Base-by-base conservation (phyloP, 2,797 vertebrate species). In the Thunnus albacares region DNA sequence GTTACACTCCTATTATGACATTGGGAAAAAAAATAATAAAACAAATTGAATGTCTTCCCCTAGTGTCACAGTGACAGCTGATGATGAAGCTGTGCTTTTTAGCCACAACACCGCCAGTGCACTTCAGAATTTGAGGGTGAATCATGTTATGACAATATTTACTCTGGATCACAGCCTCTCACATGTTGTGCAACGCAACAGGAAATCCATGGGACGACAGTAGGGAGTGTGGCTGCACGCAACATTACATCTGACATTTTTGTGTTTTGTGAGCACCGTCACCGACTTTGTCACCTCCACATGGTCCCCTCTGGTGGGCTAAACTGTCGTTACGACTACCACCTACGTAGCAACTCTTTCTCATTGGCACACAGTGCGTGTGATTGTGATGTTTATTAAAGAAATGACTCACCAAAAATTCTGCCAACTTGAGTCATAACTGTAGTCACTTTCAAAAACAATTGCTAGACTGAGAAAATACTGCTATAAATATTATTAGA, bases 71-170 rank as follows among this genome's bases (percentile, higher is more conserved):
- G 47, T 69, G 38, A 70, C 66, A 69, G 61, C 41, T 55, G 65
- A 73, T 70, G 68, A 70, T 59, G 8, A 69, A 83, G 30, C 57
- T 22, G 13, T 57, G 24, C 1, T 24, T 52, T 71, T 56, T 20
- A 63, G 43, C 70, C 64, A 64, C 33, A 70, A 18, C 59, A 38
- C 66, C 8, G 3, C 15, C 71, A 65, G 33, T 14, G 24, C 64
- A 53, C 69, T 57, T 26, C 38, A 71, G 24, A 11, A 22, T 77
- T 61, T 69, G 14, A 64, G 61, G 75, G 22, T 88, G 81, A 90
- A 85, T 89, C 83, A 88, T 79, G 52, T 68, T 67, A 55, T 69
- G 52, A 77, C 74, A 83, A 75, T 87, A 71, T 89, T 82, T 60
- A 76, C 65, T 13, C 51, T 84, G 77, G 78, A 77, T 73, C 53